Base-by-base conservation (phyloP, 2,113 vertebrate species). In the Origma solitaria region DNA sequence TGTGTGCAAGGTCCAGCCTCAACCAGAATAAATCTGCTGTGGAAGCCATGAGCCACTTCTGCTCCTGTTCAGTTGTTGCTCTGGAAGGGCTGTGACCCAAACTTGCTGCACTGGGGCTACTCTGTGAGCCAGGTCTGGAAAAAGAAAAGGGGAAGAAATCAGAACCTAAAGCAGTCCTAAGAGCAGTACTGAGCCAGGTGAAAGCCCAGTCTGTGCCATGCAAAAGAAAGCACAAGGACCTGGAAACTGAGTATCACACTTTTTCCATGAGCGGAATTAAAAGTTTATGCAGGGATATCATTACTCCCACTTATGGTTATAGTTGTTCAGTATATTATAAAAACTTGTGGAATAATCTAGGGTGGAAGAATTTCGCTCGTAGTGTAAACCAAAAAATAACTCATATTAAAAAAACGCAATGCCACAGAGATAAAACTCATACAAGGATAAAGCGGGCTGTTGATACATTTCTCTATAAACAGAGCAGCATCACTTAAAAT, bases 81-180 rank as follows among this genome's bases (percentile, higher is more conserved):
- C 10, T 1, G 2, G 16, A 49, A 44, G 20, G 15, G 7, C 12
- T 7, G 0, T 18, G 28, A 44, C 15, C 13, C 31, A n/a, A 33
- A 42, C 27, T 38, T 70, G 15, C 28, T 75, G 15, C 28, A 16
- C 9, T 44, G 15, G 18, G 28, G 8, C 47, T 80, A 21, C 15
- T 79, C 8, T 66, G 4, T 60, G 50, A 80, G 33, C 8, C 53
- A 70, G 16, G 31, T n/a, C 35, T 57, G 38, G 24, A 82, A 80
- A 33, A 88, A 12, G 19, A 27, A 94, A 79, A 85, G 33, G 11
- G 24, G 31, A 54, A 61, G 37, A 72, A 94, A 79, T 40, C 25
- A 70, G 23, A 62, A 4, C 20, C 53, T 72, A 70, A 90, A 84
- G 31, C 25, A 93, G 9, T 38, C 31, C 31, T 68, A 58, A 44